Conservation (phyloP, 2,888 invertebrate species). For the Drepanosiphum platanoidis region DNA sequence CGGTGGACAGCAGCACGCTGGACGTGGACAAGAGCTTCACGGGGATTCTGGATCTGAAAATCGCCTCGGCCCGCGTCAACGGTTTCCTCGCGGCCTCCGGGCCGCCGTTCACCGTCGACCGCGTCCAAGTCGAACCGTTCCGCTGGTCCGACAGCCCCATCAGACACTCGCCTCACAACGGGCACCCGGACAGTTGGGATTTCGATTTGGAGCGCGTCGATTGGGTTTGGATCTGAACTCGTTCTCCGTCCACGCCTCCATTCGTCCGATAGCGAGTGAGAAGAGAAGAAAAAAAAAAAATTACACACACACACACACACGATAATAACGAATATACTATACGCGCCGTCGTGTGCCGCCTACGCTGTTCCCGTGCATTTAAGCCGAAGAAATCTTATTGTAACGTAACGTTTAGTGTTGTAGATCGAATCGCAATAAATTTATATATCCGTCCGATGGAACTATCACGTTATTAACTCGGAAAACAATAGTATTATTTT, state of each 20-base stretch:
- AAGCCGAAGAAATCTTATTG: background rate
- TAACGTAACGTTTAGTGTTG: background rate
- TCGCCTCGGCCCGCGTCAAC: constrained; percentile 62
- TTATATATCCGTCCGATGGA: no score
- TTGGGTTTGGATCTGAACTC: constrained; percentile 64
- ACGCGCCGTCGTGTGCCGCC: no score
- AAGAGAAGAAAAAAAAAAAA: no score
- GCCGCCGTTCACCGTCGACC: constrained; percentile 65
- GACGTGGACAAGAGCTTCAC: constrained; percentile 63
- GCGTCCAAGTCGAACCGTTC: constrained; percentile 70
- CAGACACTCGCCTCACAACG: constrained; percentile 73
- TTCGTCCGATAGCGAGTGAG: no score
- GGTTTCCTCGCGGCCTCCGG: constrained; percentile 69
- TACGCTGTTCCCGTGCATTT: no score
- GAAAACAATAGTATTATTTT: no score
- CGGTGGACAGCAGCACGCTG: constrained; percentile 11
- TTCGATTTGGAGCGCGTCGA: constrained; percentile 71
- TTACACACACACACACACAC: no score
- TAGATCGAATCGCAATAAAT: no score
- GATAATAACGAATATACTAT: no score
- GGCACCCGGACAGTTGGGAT: constrained; percentile 80
- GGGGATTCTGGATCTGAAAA: constrained; percentile 64
- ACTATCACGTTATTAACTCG: no score
- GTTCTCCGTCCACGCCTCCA: no score
- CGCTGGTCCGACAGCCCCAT: constrained; percentile 80